Percentiles rank a stretch among this genome's conserved stretches.
Conservation (phyloP, 2,113 vertebrate genomes). For the Numenius arquata region DNA sequence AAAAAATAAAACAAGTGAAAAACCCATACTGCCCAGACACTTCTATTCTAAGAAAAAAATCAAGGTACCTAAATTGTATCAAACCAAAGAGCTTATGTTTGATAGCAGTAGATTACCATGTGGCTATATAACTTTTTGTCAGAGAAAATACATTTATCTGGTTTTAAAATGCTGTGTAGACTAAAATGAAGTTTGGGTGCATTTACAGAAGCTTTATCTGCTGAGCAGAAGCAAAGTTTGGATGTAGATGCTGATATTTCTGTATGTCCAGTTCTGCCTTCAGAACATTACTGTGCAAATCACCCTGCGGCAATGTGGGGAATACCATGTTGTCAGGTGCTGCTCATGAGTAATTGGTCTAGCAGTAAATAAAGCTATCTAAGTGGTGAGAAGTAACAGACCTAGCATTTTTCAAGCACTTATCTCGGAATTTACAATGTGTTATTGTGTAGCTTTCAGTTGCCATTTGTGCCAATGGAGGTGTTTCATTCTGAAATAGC, state of each 20-base stretch:
- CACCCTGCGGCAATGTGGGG: background rate
- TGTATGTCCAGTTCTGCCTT: background rate
- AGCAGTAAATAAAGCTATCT: background rate
- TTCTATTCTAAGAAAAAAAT: background rate
- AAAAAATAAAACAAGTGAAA: background rate
- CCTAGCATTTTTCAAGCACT: background rate
- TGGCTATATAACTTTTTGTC: background rate
- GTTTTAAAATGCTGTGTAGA: background rate
- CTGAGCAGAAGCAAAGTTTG: background rate
- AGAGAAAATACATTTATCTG: background rate
- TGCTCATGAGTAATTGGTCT: background rate
- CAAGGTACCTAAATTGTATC: background rate
- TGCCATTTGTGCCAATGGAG: background rate
- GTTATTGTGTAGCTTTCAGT: background rate
- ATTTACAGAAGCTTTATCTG: background rate
- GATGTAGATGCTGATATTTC: background rate
- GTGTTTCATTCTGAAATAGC: background rate
- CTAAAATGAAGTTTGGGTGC: background rate
- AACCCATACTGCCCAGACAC: fast-evolving
- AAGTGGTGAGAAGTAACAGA: background rate
- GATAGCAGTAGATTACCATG: background rate
- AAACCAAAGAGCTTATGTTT: background rate
- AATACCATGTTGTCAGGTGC: background rate
- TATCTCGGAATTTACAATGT: background rate
- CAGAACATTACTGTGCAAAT: background rate